Conservation (phyloP, 2,113 vertebrate genomes). For the Atractosteus spatula region DNA sequence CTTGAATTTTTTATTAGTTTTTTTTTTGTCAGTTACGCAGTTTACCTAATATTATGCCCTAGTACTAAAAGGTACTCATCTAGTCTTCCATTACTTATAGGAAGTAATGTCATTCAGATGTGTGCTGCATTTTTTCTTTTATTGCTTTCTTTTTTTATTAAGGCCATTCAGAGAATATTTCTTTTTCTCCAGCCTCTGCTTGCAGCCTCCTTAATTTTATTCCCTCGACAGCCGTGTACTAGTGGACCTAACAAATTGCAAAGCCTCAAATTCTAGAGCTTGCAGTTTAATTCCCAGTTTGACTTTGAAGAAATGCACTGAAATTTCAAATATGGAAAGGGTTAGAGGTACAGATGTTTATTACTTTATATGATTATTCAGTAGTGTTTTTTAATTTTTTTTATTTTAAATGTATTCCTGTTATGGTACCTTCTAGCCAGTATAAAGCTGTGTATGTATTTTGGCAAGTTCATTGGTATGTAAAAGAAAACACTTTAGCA, state of each 20-base stretch:
- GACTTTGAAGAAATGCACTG: background rate
- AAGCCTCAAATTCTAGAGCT: background rate
- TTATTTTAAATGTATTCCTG: too few relatives aligned
- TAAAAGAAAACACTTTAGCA: background rate
- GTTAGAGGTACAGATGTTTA: too few relatives aligned
- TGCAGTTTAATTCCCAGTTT: background rate
- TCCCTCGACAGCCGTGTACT: background rate
- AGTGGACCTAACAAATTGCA: background rate
- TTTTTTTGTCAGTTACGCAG: too few relatives aligned
- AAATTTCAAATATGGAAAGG: too few relatives aligned
- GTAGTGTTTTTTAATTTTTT: too few relatives aligned
- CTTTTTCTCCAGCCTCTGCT: background rate
- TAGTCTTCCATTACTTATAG: background rate
- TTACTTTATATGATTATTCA: too few relatives aligned
- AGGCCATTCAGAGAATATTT: conserved; percentile 2
- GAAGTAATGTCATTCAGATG: background rate
- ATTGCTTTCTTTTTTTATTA: background rate
- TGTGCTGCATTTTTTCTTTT: background rate
- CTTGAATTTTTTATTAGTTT: too few relatives aligned
- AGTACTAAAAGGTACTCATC: background rate
- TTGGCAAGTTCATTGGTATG: background rate
- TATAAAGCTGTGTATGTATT: background rate
- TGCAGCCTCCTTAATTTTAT: background rate
- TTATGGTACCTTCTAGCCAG: too few relatives aligned
- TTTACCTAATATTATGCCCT: background rate